A percentile compares a stretch with the other conserved stretches of the same genome.
phyloP scores from a whole-genome alignment of 2,888 invertebrate species.

The Dryococelus australis region DNA sequence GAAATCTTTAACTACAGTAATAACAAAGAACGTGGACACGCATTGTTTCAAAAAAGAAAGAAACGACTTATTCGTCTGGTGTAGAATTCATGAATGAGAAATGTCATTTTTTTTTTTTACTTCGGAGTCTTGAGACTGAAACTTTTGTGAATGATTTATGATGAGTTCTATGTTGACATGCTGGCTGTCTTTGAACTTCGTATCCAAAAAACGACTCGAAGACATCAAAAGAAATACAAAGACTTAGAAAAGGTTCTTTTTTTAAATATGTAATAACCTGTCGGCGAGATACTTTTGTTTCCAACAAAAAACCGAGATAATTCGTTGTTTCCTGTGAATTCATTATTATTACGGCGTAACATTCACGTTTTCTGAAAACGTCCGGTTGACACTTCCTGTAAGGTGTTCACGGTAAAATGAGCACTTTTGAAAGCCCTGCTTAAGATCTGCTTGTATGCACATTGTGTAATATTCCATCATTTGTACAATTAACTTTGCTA shows the following conservation, averaged over 20 bases:
- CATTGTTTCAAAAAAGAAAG: not conserved
- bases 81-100: not conserved
- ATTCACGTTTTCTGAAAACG: not conserved
- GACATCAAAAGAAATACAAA: slow-evolving; percentile 1
- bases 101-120: not conserved
- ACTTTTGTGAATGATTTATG: not conserved
- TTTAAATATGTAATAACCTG: slow-evolving; percentile 2
- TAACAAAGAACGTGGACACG: not conserved
- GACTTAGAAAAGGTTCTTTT: not conserved
- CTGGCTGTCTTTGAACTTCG: not conserved
- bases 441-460: no score
- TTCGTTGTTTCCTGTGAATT: not conserved
- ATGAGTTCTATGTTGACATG: not conserved
- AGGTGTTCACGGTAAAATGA: no score
- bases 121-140: not conserved
- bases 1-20: not conserved
- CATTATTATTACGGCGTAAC: not conserved
- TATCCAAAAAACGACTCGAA: not conserved
- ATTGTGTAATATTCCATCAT: no score
- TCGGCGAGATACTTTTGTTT: not conserved
- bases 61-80: not conserved
- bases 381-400: no score
- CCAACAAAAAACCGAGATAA: not conserved
- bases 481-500: no score
- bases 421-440: no score